Evolutionary conservation across 2,797 vertebrate genomes (phyloP).

Genomic region (Natrix natrix): DNA sequence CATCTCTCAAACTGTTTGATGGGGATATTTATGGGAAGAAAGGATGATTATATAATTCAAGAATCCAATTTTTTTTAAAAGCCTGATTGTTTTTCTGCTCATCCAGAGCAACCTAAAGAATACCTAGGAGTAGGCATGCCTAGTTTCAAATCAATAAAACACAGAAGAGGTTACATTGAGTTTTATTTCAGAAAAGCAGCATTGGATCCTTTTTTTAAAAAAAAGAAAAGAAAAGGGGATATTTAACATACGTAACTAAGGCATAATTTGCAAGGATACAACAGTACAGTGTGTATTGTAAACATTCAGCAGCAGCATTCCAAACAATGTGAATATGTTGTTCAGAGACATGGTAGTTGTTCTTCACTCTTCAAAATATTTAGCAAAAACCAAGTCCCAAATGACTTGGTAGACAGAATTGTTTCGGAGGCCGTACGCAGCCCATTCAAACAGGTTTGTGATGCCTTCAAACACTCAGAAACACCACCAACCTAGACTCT

Average conservation of each 20-base stretch:
- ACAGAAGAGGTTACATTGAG: conserved; percentile 12
- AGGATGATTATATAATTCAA: neutral
- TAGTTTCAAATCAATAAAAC: conserved; percentile 16
- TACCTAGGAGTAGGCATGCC: neutral
- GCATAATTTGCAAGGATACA: neutral
- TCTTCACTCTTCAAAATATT: neutral
- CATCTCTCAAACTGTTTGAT: neutral
- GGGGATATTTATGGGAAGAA: neutral
- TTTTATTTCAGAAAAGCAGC: conserved; percentile 51
- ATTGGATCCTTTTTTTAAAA: conserved; percentile 4
- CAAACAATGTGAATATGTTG: neutral
- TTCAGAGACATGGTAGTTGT: neutral
- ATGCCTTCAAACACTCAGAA: neutral
- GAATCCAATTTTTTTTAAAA: neutral
- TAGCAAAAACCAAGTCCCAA: neutral
- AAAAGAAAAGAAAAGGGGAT: neutral
- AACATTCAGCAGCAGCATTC: neutral
- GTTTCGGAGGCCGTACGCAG: neutral
- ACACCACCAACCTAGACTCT: neutral
- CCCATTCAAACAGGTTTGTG: neutral
- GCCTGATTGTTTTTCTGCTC: neutral
- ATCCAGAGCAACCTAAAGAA: neutral
- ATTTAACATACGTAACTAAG: neutral
- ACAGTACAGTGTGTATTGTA: neutral
- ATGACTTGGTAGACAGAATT: neutral